These are phyloP conservation scores for Drosophila tsacasi DNA, from an alignment of 1,140 invertebrate genomes.

Conservation along the genomic window DNA sequence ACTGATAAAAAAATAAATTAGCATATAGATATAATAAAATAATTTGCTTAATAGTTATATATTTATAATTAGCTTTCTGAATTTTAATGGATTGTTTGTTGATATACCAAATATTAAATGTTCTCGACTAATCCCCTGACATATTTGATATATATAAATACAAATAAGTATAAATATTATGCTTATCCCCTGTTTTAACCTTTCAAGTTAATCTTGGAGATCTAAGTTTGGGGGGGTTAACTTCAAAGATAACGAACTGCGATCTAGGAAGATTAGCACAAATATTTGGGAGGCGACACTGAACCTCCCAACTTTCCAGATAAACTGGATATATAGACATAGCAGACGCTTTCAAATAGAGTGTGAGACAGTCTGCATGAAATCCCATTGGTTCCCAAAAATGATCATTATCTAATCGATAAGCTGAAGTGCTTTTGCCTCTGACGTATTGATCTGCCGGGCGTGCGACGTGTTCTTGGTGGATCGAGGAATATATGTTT, in stretches of 20 bases:
- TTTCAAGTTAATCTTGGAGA: conserved; percentile 1
- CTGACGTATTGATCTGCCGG: conserved; percentile 53
- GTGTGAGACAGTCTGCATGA: background rate
- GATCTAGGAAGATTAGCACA: conserved; percentile 10
- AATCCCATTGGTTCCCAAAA: conserved; percentile 10
- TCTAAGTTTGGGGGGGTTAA: conserved; percentile 7
- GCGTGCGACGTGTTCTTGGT: conserved; percentile 7
- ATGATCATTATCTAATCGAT: conserved; percentile 68
- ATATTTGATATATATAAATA: conserved; percentile 5
- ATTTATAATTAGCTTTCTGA: background rate
- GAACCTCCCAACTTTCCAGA: background rate
- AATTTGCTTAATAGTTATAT: background rate
- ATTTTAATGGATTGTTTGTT: background rate
- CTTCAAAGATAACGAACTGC: conserved; percentile 26
- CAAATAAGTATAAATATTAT: conserved; percentile 4
- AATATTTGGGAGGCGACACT: conserved; percentile 29
- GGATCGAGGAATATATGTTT: conserved; percentile 8
- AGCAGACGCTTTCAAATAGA: background rate
- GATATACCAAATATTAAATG: background rate
- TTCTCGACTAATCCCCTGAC: background rate
- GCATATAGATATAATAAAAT: background rate
- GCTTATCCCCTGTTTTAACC: conserved; percentile 8
- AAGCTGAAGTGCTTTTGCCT: conserved; percentile 20
- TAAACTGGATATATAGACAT: conserved; percentile 2
- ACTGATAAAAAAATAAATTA: background rate